Conservation (phyloP, 2,888 invertebrate genomes). For the Imbricaverruca yamaguchii region DNA sequence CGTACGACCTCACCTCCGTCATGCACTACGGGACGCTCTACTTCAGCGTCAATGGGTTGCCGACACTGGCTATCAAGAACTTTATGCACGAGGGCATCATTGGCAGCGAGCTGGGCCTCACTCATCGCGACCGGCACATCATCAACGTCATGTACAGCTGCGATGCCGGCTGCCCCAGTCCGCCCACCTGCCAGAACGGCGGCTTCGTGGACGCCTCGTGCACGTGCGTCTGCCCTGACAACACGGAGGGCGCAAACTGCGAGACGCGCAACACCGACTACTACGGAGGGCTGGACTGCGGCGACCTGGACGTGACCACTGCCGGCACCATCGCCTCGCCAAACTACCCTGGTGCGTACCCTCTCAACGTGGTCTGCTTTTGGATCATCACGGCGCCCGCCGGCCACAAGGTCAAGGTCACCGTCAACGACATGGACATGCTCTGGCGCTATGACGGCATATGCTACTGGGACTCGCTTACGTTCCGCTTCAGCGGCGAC, state of each 20-base stretch:
- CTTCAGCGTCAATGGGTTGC: constrained; percentile 17
- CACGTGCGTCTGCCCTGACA: constrained; percentile 25
- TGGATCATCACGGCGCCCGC: not conserved
- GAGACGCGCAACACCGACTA: constrained; percentile 19
- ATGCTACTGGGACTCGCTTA: not conserved
- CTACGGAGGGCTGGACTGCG: not conserved
- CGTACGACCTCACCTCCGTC: constrained; percentile 27
- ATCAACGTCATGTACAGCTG: constrained; percentile 25
- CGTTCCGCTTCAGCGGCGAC: not conserved
- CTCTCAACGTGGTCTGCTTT: not conserved
- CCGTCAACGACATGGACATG: constrained; percentile 1
- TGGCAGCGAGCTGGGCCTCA: not conserved
- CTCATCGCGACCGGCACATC: constrained; percentile 25
- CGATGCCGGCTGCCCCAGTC: not conserved
- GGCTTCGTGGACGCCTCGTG: constrained; percentile 22
- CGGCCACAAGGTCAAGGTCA: not conserved
- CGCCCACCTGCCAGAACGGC: constrained; percentile 15
- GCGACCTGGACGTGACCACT: not conserved
- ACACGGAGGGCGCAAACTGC: constrained; percentile 20
- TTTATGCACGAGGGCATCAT: constrained; percentile 19
- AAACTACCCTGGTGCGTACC: constrained; percentile 49
- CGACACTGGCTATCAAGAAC: constrained; percentile 13
- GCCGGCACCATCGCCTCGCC: not conserved
- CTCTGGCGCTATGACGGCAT: not conserved
- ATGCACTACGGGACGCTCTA: constrained; percentile 25